phyloP scores from a whole-genome alignment of 2,113 vertebrate genomes.

The Melanocharis versteri region DNA sequence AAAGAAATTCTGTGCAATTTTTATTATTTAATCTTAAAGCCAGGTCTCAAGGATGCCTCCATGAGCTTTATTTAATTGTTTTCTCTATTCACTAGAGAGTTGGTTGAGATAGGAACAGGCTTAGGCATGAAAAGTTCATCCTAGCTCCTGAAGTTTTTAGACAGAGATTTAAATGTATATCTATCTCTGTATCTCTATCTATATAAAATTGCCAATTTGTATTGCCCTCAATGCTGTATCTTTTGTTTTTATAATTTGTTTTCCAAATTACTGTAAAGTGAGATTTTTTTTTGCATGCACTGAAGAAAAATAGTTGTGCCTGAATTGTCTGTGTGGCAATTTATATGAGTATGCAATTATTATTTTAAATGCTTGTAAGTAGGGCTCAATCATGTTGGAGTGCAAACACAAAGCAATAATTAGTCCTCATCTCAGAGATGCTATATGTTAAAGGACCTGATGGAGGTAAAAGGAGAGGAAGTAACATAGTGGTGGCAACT shows the following conservation, averaged over 20 bases:
- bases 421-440: not conserved
- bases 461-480: not conserved
- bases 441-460: not conserved
- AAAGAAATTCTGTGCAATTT: not conserved
- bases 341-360: slow-evolving; percentile 8
- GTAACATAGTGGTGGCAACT: not conserved
- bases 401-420: not conserved
- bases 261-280: not conserved
- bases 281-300: not conserved
- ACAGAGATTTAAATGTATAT: not conserved
- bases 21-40: not conserved
- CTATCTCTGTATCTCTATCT: not conserved
- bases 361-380: not conserved
- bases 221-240: not conserved
- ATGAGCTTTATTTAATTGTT: not conserved
- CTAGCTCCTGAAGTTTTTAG: not conserved
- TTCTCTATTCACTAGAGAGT: not conserved
- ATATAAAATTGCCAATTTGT: not conserved
- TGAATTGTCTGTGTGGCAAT: not conserved
- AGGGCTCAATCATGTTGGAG: not conserved
- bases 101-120: not conserved
- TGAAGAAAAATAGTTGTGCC: not conserved
- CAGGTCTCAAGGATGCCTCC: not conserved
- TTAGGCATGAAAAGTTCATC: not conserved
- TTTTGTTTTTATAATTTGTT: no score